Conservation (phyloP, 2,797 vertebrate genomes). For the Anas bahamensis region DNA sequence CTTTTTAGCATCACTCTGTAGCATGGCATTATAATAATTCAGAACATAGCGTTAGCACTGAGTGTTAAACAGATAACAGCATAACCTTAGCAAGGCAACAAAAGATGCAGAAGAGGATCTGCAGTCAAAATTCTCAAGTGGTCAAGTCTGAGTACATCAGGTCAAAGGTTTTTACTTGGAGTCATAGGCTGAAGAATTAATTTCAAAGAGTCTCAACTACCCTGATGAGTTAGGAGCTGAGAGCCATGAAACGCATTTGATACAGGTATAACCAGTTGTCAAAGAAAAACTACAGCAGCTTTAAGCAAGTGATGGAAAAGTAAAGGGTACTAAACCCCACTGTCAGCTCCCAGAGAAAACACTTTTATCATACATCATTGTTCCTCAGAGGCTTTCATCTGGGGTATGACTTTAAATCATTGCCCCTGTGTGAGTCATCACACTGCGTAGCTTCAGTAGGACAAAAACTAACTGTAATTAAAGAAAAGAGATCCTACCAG, state of each 20-base stretch:
- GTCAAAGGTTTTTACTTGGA: background rate
- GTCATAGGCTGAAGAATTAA: background rate
- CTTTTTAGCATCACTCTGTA: background rate
- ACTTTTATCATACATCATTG: rapidly evolving
- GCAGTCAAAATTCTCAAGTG: background rate
- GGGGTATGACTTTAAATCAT: background rate
- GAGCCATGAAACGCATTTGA: background rate
- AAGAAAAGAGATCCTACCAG: background rate
- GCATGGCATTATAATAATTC: background rate
- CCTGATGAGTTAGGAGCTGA: background rate
- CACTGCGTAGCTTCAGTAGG: background rate
- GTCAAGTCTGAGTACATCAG: background rate
- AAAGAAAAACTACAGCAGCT: background rate
- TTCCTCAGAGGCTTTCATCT: background rate
- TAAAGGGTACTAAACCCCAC: background rate
- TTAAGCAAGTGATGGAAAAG: background rate
- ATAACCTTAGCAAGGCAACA: background rate
- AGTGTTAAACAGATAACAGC: background rate
- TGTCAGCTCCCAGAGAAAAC: background rate
- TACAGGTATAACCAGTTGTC: background rate
- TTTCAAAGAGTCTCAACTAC: background rate
- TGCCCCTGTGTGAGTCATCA: rapidly evolving
- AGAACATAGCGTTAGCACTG: rapidly evolving
- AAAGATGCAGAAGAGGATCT: background rate
- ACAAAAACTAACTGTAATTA: background rate